These are phyloP conservation scores for Macrotus californicus DNA, from an alignment of 2,113 vertebrate genomes.

Conservation along the genomic window DNA sequence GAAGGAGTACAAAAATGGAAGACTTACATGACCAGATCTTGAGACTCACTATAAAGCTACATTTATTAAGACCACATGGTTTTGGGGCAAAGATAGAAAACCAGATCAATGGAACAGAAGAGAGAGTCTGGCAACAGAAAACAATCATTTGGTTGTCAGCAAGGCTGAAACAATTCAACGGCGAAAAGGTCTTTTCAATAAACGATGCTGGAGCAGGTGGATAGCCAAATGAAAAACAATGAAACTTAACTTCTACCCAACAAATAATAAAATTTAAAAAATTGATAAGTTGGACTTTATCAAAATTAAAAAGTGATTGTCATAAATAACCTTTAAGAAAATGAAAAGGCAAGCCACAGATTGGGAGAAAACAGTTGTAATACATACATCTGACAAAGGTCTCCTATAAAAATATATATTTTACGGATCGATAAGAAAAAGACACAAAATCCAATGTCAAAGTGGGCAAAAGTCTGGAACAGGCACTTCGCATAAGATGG, in stretches of 20 bases:
- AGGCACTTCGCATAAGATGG: not conserved
- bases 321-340: not conserved
- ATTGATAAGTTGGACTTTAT: not conserved
- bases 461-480: not conserved
- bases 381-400: not conserved
- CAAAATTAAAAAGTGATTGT: not conserved
- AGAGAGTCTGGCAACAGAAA: not conserved
- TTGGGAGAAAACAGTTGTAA: not conserved
- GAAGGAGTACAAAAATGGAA: not conserved
- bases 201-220: not conserved
- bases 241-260: not conserved
- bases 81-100: not conserved
- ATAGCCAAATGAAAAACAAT: not conserved
- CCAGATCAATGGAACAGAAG: not conserved
- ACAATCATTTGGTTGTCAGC: not conserved
- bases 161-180: not conserved
- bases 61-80: not conserved
- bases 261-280: not conserved
- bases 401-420: not conserved
- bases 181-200: not conserved
- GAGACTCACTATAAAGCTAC: not conserved
- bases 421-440: not conserved
- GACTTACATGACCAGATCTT: not conserved
- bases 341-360: not conserved
- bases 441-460: not conserved